These are phyloP conservation scores for Eupithecia subumbrata DNA, from an alignment of 2,888 invertebrate genomes.

Conservation along the genomic window DNA sequence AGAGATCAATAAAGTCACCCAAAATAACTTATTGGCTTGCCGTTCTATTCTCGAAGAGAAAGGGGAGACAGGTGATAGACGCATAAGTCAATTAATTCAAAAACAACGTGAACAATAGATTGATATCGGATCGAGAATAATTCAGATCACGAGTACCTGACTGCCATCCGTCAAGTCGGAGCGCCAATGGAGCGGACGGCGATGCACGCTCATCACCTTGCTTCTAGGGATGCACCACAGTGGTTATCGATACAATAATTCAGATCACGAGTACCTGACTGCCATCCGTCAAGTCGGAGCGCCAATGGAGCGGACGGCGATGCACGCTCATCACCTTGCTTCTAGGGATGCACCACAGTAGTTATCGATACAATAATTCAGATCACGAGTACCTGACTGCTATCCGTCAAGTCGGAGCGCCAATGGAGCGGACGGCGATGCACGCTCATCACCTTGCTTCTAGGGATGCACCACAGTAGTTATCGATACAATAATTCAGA, in stretches of 20 bases:
- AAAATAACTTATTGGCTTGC: neutral
- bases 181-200: constrained; percentile 43
- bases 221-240: constrained; percentile 28
- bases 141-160: constrained; percentile 35
- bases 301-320: constrained; percentile 44
- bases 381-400: constrained; percentile 33
- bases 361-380: constrained; percentile 27
- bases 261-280: constrained; percentile 32
- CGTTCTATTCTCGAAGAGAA: neutral
- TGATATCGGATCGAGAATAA: constrained; percentile 30
- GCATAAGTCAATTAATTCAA: constrained; percentile 16
- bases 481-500: constrained; percentile 27
- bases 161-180: constrained; percentile 45
- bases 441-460: constrained; percentile 47
- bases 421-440: constrained; percentile 45
- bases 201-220: constrained; percentile 48
- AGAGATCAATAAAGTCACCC: neutral
- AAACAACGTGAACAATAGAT: constrained; percentile 26
- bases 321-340: constrained; percentile 47
- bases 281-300: constrained; percentile 44
- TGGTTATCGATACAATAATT: constrained; percentile 25
- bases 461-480: constrained; percentile 27
- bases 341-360: constrained; percentile 26
- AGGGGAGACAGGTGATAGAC: constrained; percentile 21
- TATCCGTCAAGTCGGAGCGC: constrained; percentile 43